Conservation (phyloP, 2,797 vertebrate species). For the Scomberomorus guttatus region DNA sequence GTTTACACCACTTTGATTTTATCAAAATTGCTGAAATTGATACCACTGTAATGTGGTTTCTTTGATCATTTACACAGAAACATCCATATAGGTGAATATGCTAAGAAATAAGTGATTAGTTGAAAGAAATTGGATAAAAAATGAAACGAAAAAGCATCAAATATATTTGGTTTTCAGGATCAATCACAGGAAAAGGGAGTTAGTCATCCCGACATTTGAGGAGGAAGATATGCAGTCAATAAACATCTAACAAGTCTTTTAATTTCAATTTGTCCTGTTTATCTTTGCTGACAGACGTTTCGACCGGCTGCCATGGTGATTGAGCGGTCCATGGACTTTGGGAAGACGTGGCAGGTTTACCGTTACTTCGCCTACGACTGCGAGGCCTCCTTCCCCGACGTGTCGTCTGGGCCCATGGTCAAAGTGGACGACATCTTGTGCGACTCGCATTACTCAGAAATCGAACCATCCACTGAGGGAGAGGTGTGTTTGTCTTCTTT, state of each 20-base stretch:
- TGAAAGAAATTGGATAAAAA: too few species aligned
- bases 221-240: too few species aligned
- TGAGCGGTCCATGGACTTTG: conserved; percentile 96
- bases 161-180: too few species aligned
- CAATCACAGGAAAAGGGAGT: too few species aligned
- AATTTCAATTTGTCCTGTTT: background rate
- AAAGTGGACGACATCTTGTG: conserved; percentile 96
- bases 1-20: background rate
- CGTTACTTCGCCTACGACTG: conserved; percentile 96
- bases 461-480: conserved; percentile 96
- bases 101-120: too few species aligned
- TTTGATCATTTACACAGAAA: too few species aligned
- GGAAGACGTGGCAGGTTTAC: conserved; percentile 93
- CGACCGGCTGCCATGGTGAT: conserved; percentile 97
- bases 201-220: too few species aligned
- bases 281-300: conserved; percentile 87
- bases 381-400: conserved; percentile 88
- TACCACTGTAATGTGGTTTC: too few species aligned
- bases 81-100: too few species aligned
- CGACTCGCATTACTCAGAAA: conserved; percentile 94
- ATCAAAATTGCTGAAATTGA: background rate
- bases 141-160: too few species aligned
- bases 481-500: conserved; percentile 85
- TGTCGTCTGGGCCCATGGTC: conserved; percentile 89
- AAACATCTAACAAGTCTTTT: background rate